Conservation (phyloP, 2,797 vertebrate species). For the Limnodromus scolopaceus region DNA sequence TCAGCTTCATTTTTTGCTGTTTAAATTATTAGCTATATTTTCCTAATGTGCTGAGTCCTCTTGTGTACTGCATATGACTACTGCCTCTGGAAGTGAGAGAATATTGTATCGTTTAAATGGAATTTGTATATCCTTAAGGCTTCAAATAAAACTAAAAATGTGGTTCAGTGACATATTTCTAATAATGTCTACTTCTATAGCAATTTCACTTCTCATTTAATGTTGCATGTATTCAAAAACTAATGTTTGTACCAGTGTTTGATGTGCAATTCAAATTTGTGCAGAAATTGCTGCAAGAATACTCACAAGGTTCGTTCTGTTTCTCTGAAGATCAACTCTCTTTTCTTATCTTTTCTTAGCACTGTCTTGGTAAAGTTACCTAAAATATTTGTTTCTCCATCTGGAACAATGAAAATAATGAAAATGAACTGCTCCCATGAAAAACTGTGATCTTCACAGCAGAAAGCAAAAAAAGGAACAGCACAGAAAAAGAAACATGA, state of each 20-base stretch:
- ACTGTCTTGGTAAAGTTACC: not conserved
- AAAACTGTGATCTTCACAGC: not conserved
- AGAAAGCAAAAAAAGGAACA: not conserved
- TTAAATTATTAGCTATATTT: not conserved
- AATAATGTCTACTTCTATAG: not conserved
- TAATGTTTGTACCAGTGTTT: not conserved
- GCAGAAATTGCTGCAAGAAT: not conserved
- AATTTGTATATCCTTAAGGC: not conserved
- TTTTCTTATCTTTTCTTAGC: not conserved
- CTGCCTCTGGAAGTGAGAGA: not conserved
- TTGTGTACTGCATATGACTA: not conserved
- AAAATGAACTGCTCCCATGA: not conserved
- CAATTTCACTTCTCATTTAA: not conserved
- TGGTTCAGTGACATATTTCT: not conserved
- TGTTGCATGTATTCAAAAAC: not conserved
- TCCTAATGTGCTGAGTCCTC: not conserved
- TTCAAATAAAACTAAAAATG: conserved; percentile 3
- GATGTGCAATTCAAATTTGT: not conserved
- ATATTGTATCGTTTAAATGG: not conserved
- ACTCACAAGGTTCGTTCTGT: not conserved
- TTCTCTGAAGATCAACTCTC: not conserved
- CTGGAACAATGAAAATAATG: not conserved
- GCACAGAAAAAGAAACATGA: not conserved
- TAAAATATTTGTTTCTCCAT: conserved; percentile 3
- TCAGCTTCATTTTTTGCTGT: not conserved